Percentiles rank a stretch among this genome's conserved stretches.
Conservation (phyloP, 2,797 vertebrate species). For the Enteromius anoplus region DNA sequence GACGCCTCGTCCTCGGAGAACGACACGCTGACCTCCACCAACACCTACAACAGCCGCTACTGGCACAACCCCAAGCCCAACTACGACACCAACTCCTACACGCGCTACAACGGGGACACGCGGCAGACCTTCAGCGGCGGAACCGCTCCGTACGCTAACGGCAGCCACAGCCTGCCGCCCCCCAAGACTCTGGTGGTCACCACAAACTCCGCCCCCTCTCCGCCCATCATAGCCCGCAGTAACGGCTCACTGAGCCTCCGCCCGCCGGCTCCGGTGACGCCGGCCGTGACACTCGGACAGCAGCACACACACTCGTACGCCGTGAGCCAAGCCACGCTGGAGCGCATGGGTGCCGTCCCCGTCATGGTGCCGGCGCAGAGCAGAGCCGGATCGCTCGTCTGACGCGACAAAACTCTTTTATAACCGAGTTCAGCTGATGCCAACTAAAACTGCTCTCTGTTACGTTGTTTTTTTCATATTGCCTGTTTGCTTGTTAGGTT, state of each 20-base stretch:
- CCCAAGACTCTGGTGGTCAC: slow-evolving; percentile 96
- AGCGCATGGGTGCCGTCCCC: slow-evolving; percentile 92
- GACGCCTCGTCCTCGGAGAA: slow-evolving; percentile 96
- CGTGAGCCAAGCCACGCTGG: slow-evolving; percentile 91
- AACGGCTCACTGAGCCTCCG: slow-evolving; percentile 88
- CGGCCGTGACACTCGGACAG: slow-evolving; percentile 78
- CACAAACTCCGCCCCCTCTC: slow-evolving; percentile 88
- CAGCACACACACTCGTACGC: slow-evolving; percentile 86
- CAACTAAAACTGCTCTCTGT: slow-evolving; percentile 59
- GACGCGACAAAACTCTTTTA: slow-evolving; percentile 65
- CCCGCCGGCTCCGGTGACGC: slow-evolving; percentile 64
- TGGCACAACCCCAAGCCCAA: slow-evolving; percentile 93
- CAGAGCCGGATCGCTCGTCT: slow-evolving; percentile 94
- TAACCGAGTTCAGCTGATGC: slow-evolving; percentile 72
- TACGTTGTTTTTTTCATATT: slow-evolving; percentile 43
- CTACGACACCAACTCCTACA: slow-evolving; percentile 86
- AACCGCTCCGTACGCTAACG: slow-evolving; percentile 80
- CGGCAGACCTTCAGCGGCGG: slow-evolving; percentile 84
- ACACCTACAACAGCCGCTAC: slow-evolving; percentile 96
- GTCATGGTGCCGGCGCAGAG: slow-evolving; percentile 98
- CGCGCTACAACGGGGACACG: slow-evolving; percentile 86
- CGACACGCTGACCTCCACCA: slow-evolving; percentile 94
- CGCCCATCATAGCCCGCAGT: slow-evolving; percentile 83
- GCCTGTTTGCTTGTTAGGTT: neutral
- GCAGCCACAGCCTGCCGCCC: slow-evolving; percentile 84